Evolutionary conservation across 2,888 invertebrate species (phyloP).

Genomic region (Synergus laeviventris): DNA sequence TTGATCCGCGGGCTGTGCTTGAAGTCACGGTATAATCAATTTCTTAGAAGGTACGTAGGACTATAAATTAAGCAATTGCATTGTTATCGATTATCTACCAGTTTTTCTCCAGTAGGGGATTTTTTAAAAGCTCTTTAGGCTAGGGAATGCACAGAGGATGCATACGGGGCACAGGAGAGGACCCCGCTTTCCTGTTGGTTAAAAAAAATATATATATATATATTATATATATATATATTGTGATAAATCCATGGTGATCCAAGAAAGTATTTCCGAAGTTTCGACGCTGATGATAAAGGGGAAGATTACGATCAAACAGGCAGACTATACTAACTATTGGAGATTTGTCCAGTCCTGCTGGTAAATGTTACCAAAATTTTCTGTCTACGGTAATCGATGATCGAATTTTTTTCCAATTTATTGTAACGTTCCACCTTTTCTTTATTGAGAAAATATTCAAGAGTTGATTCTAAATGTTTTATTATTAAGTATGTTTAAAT

Average conservation of each 20-base stretch:
- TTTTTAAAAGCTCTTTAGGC: constrained; percentile 66
- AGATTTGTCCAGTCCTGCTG: constrained; percentile 42
- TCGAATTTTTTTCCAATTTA: constrained; percentile 5
- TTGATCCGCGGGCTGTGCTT: constrained; percentile 70
- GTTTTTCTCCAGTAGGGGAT: constrained; percentile 63
- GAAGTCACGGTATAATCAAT: constrained; percentile 68
- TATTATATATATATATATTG: constrained; percentile 69
- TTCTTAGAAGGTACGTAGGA: constrained; percentile 58
- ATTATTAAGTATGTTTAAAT: not conserved
- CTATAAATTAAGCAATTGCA: constrained; percentile 56
- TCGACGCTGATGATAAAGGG: constrained; percentile 48
- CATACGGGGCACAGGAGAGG: constrained; percentile 57
- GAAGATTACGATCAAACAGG: constrained; percentile 45
- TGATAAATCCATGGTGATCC: constrained; percentile 76
- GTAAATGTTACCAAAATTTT: constrained; percentile 26
- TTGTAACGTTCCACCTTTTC: not conserved
- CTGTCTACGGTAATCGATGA: constrained; percentile 41
- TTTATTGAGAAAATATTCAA: not conserved
- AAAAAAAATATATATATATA: constrained; percentile 49
- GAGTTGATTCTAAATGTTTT: constrained; percentile 5
- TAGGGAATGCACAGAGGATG: constrained; percentile 55
- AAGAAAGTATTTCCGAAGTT: constrained; percentile 75
- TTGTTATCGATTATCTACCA: constrained; percentile 67
- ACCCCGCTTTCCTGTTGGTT: constrained; percentile 60
- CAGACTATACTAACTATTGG: constrained; percentile 48